Percentiles rank a stretch among this genome's conserved stretches.
phyloP scores from a whole-genome alignment of 2,113 vertebrate genomes.

The Platycercus adscitus region DNA sequence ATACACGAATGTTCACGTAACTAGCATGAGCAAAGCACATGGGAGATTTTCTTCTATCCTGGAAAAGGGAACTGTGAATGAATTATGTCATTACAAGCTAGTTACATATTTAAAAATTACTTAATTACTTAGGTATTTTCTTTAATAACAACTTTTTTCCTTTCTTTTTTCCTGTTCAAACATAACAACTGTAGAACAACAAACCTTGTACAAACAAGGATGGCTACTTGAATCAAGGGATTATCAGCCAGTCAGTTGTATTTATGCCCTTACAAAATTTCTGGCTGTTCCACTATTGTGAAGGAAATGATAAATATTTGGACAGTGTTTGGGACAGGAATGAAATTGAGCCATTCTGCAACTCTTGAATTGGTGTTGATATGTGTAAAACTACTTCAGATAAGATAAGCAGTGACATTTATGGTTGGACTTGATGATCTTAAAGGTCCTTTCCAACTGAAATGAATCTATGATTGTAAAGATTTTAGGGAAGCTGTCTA shows the following conservation, averaged over 20 bases:
- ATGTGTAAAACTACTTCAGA: slow-evolving; percentile 37
- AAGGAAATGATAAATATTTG: slow-evolving; percentile 28
- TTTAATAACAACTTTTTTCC: background rate
- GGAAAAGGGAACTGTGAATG: background rate
- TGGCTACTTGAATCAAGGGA: background rate
- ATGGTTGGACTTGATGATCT: background rate
- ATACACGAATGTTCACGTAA: background rate
- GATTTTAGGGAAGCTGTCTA: slow-evolving; percentile 19
- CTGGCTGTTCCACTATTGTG: background rate
- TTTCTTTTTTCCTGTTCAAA: background rate
- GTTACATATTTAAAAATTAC: background rate
- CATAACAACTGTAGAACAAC: background rate
- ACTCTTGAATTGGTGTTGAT: slow-evolving; percentile 38
- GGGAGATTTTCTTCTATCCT: background rate
- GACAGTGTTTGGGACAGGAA: background rate
- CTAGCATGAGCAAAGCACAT: background rate
- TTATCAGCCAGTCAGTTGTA: background rate
- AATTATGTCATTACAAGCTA: background rate
- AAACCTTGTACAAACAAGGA: background rate
- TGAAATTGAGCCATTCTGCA: background rate
- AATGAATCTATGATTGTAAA: background rate
- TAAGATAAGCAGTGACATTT: slow-evolving; percentile 57
- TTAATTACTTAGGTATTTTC: background rate
- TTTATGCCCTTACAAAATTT: background rate
- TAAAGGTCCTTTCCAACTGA: background rate